Evolutionary conservation across 2,113 vertebrate species (phyloP).

Genomic region (Pomatorhinus ruficollis): DNA sequence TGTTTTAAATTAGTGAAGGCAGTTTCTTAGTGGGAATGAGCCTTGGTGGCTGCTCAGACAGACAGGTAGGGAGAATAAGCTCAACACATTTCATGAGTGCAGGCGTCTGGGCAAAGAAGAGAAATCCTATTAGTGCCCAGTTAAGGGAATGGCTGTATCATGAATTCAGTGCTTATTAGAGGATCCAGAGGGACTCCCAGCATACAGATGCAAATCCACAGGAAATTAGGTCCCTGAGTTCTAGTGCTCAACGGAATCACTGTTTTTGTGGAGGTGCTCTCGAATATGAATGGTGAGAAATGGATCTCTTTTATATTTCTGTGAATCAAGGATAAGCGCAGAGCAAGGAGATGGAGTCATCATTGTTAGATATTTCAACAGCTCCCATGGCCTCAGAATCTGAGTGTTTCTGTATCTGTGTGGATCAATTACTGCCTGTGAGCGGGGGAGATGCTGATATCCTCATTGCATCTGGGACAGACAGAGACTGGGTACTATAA

Average conservation of each 20-base stretch:
- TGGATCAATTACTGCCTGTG: neutral
- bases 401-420: neutral
- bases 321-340: neutral
- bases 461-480: neutral
- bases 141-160: constrained; percentile 11
- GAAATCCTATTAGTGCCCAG: constrained; percentile 40
- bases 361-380: neutral
- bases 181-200: neutral
- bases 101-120: neutral
- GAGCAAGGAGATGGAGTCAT: neutral
- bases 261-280: neutral
- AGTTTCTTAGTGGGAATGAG: neutral
- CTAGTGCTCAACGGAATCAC: neutral
- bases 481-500: neutral
- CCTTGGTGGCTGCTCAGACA: neutral
- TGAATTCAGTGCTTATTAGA: constrained; percentile 25
- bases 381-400: neutral
- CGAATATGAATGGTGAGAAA: neutral
- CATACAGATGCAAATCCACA: constrained; percentile 2
- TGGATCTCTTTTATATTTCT: neutral
- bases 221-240: neutral
- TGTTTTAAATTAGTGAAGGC: constrained; percentile 35
- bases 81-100: neutral
- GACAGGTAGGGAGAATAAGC: constrained; percentile 20
- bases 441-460: neutral